phyloP scores from a whole-genome alignment of 2,888 invertebrate genomes.

The Pasiphila rectangulata region DNA sequence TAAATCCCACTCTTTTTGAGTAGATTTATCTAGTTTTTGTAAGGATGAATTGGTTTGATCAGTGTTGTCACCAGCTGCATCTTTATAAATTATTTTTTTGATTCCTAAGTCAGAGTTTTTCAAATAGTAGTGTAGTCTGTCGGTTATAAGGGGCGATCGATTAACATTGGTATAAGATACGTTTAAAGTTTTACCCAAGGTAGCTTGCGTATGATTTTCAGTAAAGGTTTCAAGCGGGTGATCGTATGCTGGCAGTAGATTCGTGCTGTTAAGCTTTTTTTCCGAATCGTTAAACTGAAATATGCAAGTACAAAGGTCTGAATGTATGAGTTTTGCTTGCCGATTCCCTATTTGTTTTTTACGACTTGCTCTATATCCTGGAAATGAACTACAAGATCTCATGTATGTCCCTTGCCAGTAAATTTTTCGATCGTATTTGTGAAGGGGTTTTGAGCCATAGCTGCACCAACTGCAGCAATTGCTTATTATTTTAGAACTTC shows the following conservation, averaged over 20 bases:
- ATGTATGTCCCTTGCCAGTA: slow-evolving; percentile 30
- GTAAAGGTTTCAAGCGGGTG: slow-evolving; percentile 2
- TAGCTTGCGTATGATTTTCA: slow-evolving; percentile 4
- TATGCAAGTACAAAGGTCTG: slow-evolving; percentile 56
- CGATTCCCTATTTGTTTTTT: slow-evolving; percentile 22
- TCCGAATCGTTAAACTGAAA: slow-evolving; percentile 33
- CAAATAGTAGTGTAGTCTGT: too few relatives aligned
- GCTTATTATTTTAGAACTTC: slow-evolving; percentile 39
- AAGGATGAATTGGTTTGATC: too few relatives aligned
- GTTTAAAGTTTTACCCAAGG: slow-evolving; percentile 26
- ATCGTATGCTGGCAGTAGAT: slow-evolving; percentile 17
- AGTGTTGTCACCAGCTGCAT: too few relatives aligned
- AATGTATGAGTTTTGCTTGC: slow-evolving; percentile 46
- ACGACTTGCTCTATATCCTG: slow-evolving; percentile 26
- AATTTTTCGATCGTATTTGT: slow-evolving; percentile 24
- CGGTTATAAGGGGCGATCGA: too few relatives aligned
- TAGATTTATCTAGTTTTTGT: not conserved
- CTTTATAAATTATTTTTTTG: not conserved
- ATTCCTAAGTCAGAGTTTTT: too few relatives aligned
- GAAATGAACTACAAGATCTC: slow-evolving; percentile 31
- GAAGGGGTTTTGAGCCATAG: slow-evolving; percentile 38
- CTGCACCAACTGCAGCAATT: slow-evolving; percentile 56
- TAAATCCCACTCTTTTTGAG: not conserved
- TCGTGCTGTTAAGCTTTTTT: slow-evolving; percentile 28
- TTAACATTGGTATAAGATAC: too few relatives aligned